A percentile compares a stretch with the other conserved stretches of the same genome.
Conservation (phyloP, 2,113 vertebrate species). For the Labeo catla region DNA sequence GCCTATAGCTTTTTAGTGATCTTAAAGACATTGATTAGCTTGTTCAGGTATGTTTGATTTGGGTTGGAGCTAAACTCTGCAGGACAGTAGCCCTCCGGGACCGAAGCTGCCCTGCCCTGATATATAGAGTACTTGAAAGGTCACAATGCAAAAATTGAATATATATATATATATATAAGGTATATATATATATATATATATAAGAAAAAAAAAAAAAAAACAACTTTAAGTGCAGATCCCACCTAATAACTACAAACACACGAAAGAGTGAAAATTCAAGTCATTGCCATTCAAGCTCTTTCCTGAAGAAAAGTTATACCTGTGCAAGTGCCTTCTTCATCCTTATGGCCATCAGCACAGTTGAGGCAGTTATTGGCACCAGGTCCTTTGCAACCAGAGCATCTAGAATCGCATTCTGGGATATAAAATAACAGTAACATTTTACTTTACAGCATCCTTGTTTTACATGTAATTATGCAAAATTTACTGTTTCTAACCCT, state of each 20-base stretch:
- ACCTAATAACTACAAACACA: neutral
- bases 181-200: too few species aligned
- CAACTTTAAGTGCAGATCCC: too few species aligned
- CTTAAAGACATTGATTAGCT: too few species aligned
- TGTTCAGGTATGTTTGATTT: too few species aligned
- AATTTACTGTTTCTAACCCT: neutral
- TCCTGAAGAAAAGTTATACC: slow-evolving; percentile 69
- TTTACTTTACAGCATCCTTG: neutral
- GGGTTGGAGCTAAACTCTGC: too few species aligned
- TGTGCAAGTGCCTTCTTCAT: slow-evolving; percentile 80
- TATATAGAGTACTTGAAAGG: too few species aligned
- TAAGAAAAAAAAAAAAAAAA: too few species aligned
- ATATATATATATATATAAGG: too few species aligned
- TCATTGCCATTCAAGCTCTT: neutral
- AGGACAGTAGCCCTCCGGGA: too few species aligned
- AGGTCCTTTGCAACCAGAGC: slow-evolving; percentile 82
- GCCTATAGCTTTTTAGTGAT: too few species aligned
- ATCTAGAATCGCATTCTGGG: slow-evolving; percentile 85
- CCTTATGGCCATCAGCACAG: slow-evolving; percentile 80
- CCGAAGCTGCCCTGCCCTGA: too few species aligned
- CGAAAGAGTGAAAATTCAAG: neutral
- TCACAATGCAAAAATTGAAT: too few species aligned
- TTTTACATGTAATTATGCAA: neutral
- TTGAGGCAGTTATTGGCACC: slow-evolving; percentile 80
- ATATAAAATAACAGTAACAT: neutral